A percentile compares a stretch with the other conserved stretches of the same genome.
phyloP scores from a whole-genome alignment of 2,888 invertebrate species.

The Luperina testacea region DNA sequence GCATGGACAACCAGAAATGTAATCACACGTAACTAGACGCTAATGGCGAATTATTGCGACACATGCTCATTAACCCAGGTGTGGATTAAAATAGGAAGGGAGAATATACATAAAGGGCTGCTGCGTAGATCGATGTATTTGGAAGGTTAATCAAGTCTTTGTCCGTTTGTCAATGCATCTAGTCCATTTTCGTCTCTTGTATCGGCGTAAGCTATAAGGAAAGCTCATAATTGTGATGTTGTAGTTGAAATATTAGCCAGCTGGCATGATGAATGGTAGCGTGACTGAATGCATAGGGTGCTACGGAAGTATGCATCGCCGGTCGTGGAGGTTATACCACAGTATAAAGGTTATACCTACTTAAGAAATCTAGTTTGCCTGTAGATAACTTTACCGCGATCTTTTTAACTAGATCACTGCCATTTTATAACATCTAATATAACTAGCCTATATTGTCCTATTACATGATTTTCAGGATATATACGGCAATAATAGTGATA shows the following conservation, averaged over 20 bases:
- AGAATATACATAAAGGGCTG: not conserved
- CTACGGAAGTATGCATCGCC: not conserved
- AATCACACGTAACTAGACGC: conserved; percentile 56
- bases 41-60: conserved; percentile 54
- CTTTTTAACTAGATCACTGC: not conserved
- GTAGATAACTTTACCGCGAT: not conserved
- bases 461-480: not conserved
- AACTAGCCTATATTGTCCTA: not conserved
- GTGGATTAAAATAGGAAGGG: not conserved
- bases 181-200: not conserved
- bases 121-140: not conserved
- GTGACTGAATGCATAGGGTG: not conserved
- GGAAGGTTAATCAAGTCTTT: not conserved
- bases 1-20: conserved; percentile 45
- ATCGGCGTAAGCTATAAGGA: not conserved
- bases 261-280: not conserved
- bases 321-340: not conserved
- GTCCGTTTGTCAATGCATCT: too few relatives aligned
- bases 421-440: not conserved
- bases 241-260: not conserved
- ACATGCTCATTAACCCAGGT: conserved; percentile 36
- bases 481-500: not conserved
- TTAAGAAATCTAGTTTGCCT: not conserved
- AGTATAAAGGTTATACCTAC: not conserved
- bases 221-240: not conserved